phyloP scores from a whole-genome alignment of 2,797 vertebrate genomes.

The Sebastolobus alascanus region DNA sequence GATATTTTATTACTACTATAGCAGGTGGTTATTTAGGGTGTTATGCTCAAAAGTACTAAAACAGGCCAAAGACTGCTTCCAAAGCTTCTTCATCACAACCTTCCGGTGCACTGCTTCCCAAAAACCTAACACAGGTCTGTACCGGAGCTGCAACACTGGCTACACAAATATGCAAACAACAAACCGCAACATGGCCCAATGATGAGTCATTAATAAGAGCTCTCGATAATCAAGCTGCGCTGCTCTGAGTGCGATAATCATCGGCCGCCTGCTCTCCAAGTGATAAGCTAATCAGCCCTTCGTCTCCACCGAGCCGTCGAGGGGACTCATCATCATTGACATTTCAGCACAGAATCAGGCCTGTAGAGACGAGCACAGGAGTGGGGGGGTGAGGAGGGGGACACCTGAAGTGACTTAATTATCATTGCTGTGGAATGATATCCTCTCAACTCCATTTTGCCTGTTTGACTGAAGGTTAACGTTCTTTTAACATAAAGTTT shows the following conservation, averaged over 20 bases:
- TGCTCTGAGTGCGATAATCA: constrained; percentile 72
- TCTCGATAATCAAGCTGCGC: constrained; percentile 71
- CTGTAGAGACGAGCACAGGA: constrained; percentile 27
- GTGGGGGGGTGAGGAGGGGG: neutral
- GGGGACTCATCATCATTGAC: constrained; percentile 77
- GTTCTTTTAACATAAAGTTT: constrained; percentile 11
- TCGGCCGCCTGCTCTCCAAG: constrained; percentile 74
- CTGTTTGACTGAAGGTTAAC: constrained; percentile 48
- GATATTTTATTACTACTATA: neutral
- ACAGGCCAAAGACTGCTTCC: neutral
- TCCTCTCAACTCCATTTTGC: constrained; percentile 46
- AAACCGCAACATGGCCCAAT: constrained; percentile 26
- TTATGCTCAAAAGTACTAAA: neutral
- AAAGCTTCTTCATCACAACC: neutral
- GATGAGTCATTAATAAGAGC: constrained; percentile 74
- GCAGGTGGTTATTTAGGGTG: neutral
- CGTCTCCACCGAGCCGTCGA: constrained; percentile 62
- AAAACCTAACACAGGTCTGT: neutral
- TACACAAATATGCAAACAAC: constrained; percentile 48
- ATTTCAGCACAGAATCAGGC: constrained; percentile 67
- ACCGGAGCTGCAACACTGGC: neutral
- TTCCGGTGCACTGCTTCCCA: neutral
- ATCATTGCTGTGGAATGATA: constrained; percentile 61
- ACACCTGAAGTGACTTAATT: constrained; percentile 73
- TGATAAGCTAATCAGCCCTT: constrained; percentile 81